Conservation (phyloP, 2,797 vertebrate species). For the Ctenopoma multispine region DNA sequence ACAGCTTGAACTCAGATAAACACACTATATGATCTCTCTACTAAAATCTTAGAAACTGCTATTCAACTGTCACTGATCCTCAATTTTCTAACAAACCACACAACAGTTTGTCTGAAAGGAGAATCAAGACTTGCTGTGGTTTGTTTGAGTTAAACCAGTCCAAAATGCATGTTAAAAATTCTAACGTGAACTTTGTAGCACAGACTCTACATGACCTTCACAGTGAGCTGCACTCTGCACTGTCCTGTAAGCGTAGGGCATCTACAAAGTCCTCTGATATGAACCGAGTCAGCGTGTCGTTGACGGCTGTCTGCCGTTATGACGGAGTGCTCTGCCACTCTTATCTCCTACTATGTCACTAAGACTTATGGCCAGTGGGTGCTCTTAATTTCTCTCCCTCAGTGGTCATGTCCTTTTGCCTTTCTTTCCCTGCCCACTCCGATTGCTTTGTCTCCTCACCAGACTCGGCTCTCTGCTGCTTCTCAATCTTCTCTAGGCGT, state of each 20-base stretch:
- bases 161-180: neutral
- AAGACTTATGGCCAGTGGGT: slow-evolving; percentile 70
- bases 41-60: neutral
- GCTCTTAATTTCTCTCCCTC: slow-evolving; percentile 69
- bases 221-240: slow-evolving; percentile 17
- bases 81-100: neutral
- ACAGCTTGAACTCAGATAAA: slow-evolving; percentile 1
- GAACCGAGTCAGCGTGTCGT: slow-evolving; percentile 50
- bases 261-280: slow-evolving; percentile 63
- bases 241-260: slow-evolving; percentile 30
- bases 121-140: neutral
- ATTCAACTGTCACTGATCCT: neutral
- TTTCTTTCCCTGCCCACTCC: slow-evolving; percentile 47
- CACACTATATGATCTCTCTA: neutral
- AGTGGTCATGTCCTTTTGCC: neutral
- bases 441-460: slow-evolving; percentile 81
- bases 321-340: slow-evolving; percentile 65
- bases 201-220: slow-evolving; percentile 49
- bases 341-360: slow-evolving; percentile 76
- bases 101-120: slow-evolving; percentile 18
- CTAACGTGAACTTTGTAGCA: slow-evolving; percentile 1
- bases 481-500: slow-evolving; percentile 98
- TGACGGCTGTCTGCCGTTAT: slow-evolving; percentile 67
- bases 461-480: slow-evolving; percentile 93
- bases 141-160: neutral